Evolutionary conservation across 1,140 invertebrate genomes (phyloP).

Genomic region (Stratiolaelaps scimitus): DNA sequence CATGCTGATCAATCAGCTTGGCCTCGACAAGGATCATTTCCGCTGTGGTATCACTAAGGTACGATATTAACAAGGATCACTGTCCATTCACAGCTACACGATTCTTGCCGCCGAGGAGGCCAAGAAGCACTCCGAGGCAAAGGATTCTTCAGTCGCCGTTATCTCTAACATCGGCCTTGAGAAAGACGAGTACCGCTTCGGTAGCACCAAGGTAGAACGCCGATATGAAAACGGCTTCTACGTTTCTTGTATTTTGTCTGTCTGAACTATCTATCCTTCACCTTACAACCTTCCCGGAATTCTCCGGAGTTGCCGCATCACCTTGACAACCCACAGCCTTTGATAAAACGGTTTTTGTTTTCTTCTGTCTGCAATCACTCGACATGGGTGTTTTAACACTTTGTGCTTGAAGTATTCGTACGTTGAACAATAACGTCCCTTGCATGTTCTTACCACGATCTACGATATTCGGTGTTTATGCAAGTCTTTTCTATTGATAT

Average conservation of each 20-base stretch:
- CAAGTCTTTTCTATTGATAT: no score
- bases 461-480: no score
- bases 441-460: no score
- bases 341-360: no score
- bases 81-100: constrained; percentile 57
- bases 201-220: constrained; percentile 88
- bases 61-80: neutral
- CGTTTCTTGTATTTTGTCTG: neutral
- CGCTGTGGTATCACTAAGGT: neutral
- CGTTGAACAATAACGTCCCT: no score
- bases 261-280: neutral
- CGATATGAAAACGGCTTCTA: neutral
- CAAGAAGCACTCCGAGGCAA: constrained; percentile 24
- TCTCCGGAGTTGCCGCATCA: no score
- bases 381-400: no score
- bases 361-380: no score
- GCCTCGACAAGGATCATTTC: constrained; percentile 11
- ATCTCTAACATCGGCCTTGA: constrained; percentile 54
- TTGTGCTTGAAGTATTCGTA: no score
- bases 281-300: no score
- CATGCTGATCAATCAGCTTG: neutral
- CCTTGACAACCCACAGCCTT: no score
- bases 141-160: constrained; percentile 27
- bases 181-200: constrained; percentile 74
- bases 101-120: constrained; percentile 59